Percentiles rank a stretch among this genome's conserved stretches.
These are phyloP conservation scores for Poeciliopsis paucimaculata DNA, from an alignment of 2,797 vertebrate genomes.

Conservation along the genomic window DNA sequence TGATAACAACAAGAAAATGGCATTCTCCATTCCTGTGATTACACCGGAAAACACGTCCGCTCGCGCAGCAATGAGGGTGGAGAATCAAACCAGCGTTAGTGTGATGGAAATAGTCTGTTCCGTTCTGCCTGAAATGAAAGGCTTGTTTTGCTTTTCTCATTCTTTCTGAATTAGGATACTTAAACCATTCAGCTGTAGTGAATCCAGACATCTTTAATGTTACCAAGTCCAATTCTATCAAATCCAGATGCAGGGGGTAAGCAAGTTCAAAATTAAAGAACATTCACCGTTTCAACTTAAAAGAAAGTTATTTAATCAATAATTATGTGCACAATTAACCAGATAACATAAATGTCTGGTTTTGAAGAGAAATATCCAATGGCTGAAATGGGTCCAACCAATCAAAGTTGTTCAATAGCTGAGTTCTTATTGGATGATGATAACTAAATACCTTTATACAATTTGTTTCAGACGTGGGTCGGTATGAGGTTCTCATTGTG, in stretches of 20 bases:
- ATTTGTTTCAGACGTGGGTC: background rate
- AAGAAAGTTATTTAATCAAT: constrained; percentile 20
- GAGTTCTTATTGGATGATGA: background rate
- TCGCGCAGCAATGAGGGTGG: constrained; percentile 29
- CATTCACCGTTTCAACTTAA: constrained; percentile 49
- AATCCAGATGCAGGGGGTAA: constrained; percentile 59
- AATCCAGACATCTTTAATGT: constrained; percentile 71
- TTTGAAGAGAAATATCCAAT: constrained; percentile 2
- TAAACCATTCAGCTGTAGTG: constrained; percentile 57
- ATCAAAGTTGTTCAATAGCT: background rate
- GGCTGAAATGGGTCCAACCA: constrained; percentile 25
- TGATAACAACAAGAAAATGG: constrained; percentile 52
- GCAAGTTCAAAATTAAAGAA: constrained; percentile 59
- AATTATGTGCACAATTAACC: constrained; percentile 12
- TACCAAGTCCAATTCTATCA: constrained; percentile 55
- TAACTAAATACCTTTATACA: background rate
- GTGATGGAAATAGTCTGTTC: constrained; percentile 43
- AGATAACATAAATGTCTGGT: background rate
- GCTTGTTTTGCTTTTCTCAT: constrained; percentile 25
- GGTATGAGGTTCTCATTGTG: background rate
- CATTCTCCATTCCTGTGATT: constrained; percentile 60
- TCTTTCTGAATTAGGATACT: constrained; percentile 62
- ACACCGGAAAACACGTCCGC: constrained; percentile 38
- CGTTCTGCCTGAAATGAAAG: constrained; percentile 51
- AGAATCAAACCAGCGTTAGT: constrained; percentile 39